phyloP scores from a whole-genome alignment of 2,888 invertebrate genomes.

The Eristalinus sepulchralis region DNA sequence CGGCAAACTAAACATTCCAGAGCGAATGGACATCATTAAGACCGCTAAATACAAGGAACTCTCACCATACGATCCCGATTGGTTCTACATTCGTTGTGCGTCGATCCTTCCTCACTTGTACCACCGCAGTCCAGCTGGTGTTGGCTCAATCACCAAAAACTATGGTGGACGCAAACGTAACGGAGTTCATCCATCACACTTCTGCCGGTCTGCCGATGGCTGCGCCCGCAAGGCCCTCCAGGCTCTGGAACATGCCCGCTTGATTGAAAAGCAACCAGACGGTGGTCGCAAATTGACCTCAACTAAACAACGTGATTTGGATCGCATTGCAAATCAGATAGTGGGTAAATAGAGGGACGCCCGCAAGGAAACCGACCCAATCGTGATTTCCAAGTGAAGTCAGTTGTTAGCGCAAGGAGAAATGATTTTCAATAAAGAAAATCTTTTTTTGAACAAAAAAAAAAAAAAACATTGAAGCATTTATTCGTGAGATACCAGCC shows the following conservation, averaged over 20 bases:
- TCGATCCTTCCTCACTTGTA: slow-evolving; percentile 97
- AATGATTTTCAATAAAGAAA: slow-evolving; percentile 49
- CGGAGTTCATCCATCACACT: slow-evolving; percentile 97
- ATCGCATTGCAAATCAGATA: slow-evolving; percentile 98
- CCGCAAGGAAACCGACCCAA: slow-evolving; percentile 81
- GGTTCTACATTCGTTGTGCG: slow-evolving; percentile 98
- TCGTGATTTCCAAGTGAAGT: slow-evolving; percentile 79
- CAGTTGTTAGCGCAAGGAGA: slow-evolving; percentile 16
- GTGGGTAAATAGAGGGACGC: slow-evolving; percentile 86
- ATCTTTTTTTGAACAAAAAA: slow-evolving; percentile 27
- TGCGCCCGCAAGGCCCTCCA: slow-evolving; percentile 92
- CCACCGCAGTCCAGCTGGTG: slow-evolving; percentile 96
- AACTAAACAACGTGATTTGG: slow-evolving; percentile 97
- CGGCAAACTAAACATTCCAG: slow-evolving; percentile 97
- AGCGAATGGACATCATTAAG: slow-evolving; percentile 98
- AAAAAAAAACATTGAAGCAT: no score
- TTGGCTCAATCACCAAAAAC: slow-evolving; percentile 97
- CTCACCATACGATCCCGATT: slow-evolving; percentile 98
- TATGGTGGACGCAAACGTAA: slow-evolving; percentile 98
- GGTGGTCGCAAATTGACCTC: slow-evolving; percentile 94
- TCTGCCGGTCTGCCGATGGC: slow-evolving; percentile 92
- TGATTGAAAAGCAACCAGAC: slow-evolving; percentile 95
- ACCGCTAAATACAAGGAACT: slow-evolving; percentile 97
- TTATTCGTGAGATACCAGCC: no score
- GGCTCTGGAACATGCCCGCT: slow-evolving; percentile 93